Evolutionary conservation across 1,140 invertebrate genomes (phyloP), one percentile per base, ranked within the genome.

Genomic region (Leptinotarsa lineolata): DNA sequence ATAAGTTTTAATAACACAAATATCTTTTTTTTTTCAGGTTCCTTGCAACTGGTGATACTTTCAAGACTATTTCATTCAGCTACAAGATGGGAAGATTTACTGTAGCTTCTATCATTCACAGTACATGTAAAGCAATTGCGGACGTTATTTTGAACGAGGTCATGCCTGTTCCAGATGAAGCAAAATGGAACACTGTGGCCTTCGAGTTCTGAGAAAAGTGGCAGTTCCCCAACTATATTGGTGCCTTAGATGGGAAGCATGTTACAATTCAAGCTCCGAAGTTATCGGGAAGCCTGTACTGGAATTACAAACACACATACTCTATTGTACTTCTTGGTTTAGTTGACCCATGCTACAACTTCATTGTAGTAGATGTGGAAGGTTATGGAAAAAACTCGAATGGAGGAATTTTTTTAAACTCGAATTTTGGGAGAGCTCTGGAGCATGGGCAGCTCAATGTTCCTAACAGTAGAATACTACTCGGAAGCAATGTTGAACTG

Each of bases 161-260:
- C 70, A 73, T 83, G 77, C 77, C 78, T 58, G 70, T 73, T 67
- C 78, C 76, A 63, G 77, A 48, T 46, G 64, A 72, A 72, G 65
- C 78, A 24, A 76, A 76, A 48, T 81, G 81, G 78, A 68, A 74
- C 63, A 22, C 24, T 65, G 81, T 83, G 68, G 60, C 77, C 60
- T 67, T 73, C n/a, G 77, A 77, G 22, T 84, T 81, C 78, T n/a
- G 60, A 15, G 48, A 64, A 65, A 61, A 20, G 39, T 85, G 84
- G 79, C 72, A 84, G 59, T 85, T 86, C 72, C 85, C 85, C 18
- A 80, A 85, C 76, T 86, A 84, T 68, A 71, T 84, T 54, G 85
- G 85, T 21, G 82, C 83, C 24, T 74, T 87, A 16, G 85, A 86
- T 80, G 84, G 85, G n/a, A 87, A 85, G 72, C 85, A 86, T 69